Percentiles rank a stretch among this genome's conserved stretches.
phyloP scores from a whole-genome alignment of 2,113 vertebrate species.

The Gymnocephalus cernua region DNA sequence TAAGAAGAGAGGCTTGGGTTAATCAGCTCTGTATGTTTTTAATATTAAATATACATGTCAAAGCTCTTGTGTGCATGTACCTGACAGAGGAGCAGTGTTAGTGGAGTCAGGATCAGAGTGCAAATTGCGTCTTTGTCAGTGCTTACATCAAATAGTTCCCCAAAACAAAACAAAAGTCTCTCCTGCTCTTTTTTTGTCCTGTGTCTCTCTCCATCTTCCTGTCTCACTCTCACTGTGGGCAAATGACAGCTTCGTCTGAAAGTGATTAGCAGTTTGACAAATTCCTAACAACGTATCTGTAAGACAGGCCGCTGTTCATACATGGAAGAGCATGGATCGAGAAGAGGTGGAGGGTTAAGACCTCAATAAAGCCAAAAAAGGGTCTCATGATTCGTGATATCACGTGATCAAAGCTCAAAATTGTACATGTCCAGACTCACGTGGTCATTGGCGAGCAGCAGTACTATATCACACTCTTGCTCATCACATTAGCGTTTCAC shows the following conservation, averaged over 20 bases:
- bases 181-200: not conserved
- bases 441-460: conserved; percentile 20
- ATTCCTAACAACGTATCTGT: not conserved
- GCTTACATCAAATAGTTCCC: conserved; percentile 1
- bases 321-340: not conserved
- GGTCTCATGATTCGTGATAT: not conserved
- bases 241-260: conserved; percentile 28
- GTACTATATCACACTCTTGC: conserved; percentile 46
- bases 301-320: not conserved
- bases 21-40: not conserved
- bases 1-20: not conserved
- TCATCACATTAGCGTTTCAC: conserved; percentile 32
- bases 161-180: not conserved
- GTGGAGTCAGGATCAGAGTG: conserved; percentile 7
- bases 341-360: not conserved
- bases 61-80: not conserved
- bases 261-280: conserved; percentile 51
- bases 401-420: not conserved
- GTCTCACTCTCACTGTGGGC: not conserved
- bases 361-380: not conserved
- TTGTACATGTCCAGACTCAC: not conserved
- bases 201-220: conserved; percentile 7
- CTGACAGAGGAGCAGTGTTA: not conserved
- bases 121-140: conserved; percentile 7
- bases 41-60: not conserved